Evolutionary conservation across 2,113 vertebrate species (phyloP).

Genomic region (Cheilinus undulatus): DNA sequence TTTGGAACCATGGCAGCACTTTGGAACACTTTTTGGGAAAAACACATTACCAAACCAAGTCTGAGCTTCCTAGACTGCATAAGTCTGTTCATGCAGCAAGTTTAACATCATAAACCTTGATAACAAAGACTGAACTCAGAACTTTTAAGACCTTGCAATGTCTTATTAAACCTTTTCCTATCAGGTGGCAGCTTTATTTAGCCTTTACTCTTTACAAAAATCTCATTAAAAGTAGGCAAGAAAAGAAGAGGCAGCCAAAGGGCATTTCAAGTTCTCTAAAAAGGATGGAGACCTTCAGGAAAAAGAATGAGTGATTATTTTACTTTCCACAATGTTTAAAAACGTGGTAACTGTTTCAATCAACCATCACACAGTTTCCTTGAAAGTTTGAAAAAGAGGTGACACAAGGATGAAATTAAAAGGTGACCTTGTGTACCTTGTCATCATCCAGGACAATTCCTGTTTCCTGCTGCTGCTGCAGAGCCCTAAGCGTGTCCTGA

Average conservation of each 20-base stretch:
- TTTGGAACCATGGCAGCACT: too few species aligned
- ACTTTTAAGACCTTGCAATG: constrained; percentile 48
- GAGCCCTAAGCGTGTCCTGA: constrained; percentile 82
- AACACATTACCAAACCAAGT: constrained; percentile 17
- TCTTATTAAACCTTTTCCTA: constrained; percentile 40
- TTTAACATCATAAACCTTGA: constrained; percentile 67
- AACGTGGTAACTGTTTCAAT: not conserved
- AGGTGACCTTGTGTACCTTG: constrained; percentile 83
- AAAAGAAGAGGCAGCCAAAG: constrained; percentile 8
- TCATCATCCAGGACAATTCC: constrained; percentile 83
- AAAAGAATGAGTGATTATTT: not conserved
- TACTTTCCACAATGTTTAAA: not conserved
- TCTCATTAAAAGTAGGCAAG: constrained; percentile 15
- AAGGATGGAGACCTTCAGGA: not conserved
- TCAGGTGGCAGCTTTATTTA: constrained; percentile 41
- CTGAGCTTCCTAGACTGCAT: constrained; percentile 45
- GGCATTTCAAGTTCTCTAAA: not conserved
- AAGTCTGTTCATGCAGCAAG: constrained; percentile 28
- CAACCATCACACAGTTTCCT: not conserved
- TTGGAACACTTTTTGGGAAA: not conserved
- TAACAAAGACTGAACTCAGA: constrained; percentile 56
- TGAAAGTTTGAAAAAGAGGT: not conserved
- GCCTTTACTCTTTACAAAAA: not conserved
- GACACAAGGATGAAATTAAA: not conserved
- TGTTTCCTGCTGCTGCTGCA: constrained; percentile 86